Evolutionary conservation across 2,888 invertebrate genomes (phyloP).

Genomic region (Hybos culiciformis): DNA sequence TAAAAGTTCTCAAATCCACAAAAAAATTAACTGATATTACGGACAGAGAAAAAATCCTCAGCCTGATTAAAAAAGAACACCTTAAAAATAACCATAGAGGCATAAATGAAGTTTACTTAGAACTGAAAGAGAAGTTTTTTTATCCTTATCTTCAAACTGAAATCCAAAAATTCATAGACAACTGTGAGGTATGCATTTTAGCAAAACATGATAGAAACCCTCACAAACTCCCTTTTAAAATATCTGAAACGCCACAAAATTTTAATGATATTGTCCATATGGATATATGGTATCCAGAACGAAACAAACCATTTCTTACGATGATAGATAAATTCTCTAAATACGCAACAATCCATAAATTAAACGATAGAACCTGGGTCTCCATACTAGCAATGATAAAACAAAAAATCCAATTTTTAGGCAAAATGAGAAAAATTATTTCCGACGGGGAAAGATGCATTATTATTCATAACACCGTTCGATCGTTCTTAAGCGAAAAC

Average conservation of each 20-base stretch:
- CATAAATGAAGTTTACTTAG: conserved; percentile 5
- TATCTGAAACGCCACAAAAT: neutral
- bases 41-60: conserved; percentile 3
- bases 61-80: conserved; percentile 4
- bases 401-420: conserved; percentile 3
- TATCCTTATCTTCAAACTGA: conserved; percentile 2
- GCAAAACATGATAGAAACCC: conserved; percentile 2
- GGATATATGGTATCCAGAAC: conserved; percentile 4
- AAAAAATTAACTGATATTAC: conserved; percentile 4
- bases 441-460: neutral
- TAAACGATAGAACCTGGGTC: conserved; percentile 6
- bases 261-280: too few species aligned
- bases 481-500: conserved; percentile 5
- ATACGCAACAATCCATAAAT: too few species aligned
- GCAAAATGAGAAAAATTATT: conserved; percentile 1
- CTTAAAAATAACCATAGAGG: conserved; percentile 7
- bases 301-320: conserved; percentile 5
- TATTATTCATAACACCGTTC: conserved; percentile 3
- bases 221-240: neutral
- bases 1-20: neutral
- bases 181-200: conserved; percentile 6
- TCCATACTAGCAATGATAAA: conserved; percentile 2
- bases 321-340: conserved; percentile 7
- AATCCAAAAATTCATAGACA: neutral
- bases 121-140: conserved; percentile 3